Percentiles rank a stretch among this genome's conserved stretches.
phyloP scores from a whole-genome alignment of 2,113 vertebrate genomes.

The Accipiter virgatus region DNA sequence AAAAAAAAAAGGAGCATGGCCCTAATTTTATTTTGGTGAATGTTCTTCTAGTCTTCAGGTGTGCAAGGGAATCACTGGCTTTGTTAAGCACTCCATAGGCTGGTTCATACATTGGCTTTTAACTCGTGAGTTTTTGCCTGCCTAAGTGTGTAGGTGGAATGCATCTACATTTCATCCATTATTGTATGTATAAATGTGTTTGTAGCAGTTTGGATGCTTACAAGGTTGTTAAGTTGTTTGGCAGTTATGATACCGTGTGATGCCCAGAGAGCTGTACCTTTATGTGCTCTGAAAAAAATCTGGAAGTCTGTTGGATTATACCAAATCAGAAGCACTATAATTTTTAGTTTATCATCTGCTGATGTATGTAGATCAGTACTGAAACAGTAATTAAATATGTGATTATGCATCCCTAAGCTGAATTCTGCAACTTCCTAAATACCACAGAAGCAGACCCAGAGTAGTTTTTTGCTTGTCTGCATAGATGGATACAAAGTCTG shows the following conservation, averaged over 20 bases:
- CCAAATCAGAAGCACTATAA: not conserved
- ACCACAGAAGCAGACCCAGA: not conserved
- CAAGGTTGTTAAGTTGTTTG: not conserved
- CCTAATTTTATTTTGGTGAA: not conserved
- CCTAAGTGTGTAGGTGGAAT: too few relatives aligned
- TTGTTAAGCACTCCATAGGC: not conserved
- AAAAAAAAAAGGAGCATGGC: not conserved
- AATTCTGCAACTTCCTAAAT: not conserved
- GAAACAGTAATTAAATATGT: not conserved
- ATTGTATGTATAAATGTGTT: not conserved
- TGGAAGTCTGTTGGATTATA: not conserved
- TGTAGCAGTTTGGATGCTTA: not conserved
- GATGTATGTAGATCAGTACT: not conserved
- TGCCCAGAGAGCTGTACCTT: not conserved
- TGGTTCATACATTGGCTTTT: not conserved
- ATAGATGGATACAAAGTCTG: not conserved
- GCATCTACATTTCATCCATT: not conserved
- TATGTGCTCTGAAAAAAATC: not conserved
- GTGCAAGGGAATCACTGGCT: not conserved
- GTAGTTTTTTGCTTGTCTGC: not conserved
- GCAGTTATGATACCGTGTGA: accelerated
- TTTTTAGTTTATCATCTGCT: not conserved
- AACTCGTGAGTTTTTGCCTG: not conserved
- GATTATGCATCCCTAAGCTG: not conserved
- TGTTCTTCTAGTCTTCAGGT: not conserved